Percentiles rank a stretch among this genome's conserved stretches.
phyloP scores from a whole-genome alignment of 2,888 invertebrate genomes.

The Corbicula japonica region DNA sequence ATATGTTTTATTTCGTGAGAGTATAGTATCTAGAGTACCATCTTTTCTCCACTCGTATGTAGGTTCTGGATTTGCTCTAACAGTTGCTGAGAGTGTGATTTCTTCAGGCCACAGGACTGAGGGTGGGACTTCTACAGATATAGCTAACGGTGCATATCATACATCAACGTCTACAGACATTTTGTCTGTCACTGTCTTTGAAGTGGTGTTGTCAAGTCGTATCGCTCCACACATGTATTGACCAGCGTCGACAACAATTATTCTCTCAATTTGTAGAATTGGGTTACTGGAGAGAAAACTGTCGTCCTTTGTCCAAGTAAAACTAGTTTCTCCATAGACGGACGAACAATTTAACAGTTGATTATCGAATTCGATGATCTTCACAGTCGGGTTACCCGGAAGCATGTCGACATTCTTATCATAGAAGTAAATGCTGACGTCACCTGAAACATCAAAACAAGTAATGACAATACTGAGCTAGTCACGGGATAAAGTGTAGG shows the following conservation, averaged over 20 bases:
- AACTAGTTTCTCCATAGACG: not conserved
- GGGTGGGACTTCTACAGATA: not conserved
- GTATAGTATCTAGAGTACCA: not conserved
- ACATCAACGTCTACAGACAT: not conserved
- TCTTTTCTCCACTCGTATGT: conserved; percentile 4
- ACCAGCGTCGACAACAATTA: not conserved
- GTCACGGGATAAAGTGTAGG: too few relatives aligned
- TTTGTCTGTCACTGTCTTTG: not conserved
- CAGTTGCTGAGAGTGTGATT: not conserved
- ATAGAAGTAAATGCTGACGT: not conserved
- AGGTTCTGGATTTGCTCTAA: not conserved
- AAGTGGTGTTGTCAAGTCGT: not conserved
- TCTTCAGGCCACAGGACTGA: not conserved
- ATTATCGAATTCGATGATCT: not conserved
- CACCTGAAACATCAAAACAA: too few relatives aligned
- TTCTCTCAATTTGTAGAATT: not conserved
- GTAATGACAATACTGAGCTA: too few relatives aligned
- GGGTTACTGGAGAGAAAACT: not conserved
- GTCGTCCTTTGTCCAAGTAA: not conserved
- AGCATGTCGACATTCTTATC: not conserved
- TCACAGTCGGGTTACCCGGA: not conserved
- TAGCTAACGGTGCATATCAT: not conserved
- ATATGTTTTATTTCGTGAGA: conserved; percentile 4
- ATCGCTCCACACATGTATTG: not conserved
- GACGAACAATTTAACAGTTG: not conserved